Percentiles rank a stretch among this genome's conserved stretches.
Evolutionary conservation across 1,140 invertebrate species (phyloP).

Genomic region (Aricia agestis): DNA sequence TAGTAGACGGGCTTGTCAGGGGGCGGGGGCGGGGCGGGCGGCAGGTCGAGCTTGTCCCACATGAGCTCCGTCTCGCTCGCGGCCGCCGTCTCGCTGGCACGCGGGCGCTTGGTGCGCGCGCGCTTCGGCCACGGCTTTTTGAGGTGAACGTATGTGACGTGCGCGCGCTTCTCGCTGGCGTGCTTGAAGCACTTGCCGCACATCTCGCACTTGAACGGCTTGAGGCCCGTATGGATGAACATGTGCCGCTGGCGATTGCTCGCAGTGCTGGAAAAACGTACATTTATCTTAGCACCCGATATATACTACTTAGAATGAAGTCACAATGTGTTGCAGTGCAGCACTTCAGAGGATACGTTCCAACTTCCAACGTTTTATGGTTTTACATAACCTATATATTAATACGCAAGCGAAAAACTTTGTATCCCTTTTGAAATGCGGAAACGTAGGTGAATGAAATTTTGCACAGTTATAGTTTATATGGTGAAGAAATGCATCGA

Average conservation of each 20-base stretch:
- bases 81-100: slow-evolving; percentile 2
- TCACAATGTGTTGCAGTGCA: too few species aligned
- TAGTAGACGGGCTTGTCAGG: slow-evolving; percentile 45
- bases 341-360: too few species aligned
- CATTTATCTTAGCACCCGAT: too few species aligned
- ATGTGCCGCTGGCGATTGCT: slow-evolving; percentile 56
- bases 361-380: too few species aligned
- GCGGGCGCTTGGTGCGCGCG: slow-evolving; percentile 38
- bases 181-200: slow-evolving; percentile 88
- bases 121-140: slow-evolving; percentile 67
- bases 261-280: slow-evolving; percentile 30
- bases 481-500: too few species aligned
- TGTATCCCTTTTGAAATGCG: too few species aligned
- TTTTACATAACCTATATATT: too few species aligned
- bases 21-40: not conserved
- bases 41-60: slow-evolving; percentile 45
- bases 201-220: slow-evolving; percentile 87
- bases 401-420: too few species aligned
- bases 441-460: too few species aligned
- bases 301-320: too few species aligned
- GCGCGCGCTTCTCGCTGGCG: slow-evolving; percentile 54
- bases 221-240: slow-evolving; percentile 85
- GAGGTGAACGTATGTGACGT: slow-evolving; percentile 61
- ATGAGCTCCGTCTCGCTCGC: slow-evolving; percentile 43
- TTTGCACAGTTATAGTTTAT: too few species aligned